phyloP scores from a whole-genome alignment of 2,113 vertebrate genomes.

The Hippocampus abdominalis region DNA sequence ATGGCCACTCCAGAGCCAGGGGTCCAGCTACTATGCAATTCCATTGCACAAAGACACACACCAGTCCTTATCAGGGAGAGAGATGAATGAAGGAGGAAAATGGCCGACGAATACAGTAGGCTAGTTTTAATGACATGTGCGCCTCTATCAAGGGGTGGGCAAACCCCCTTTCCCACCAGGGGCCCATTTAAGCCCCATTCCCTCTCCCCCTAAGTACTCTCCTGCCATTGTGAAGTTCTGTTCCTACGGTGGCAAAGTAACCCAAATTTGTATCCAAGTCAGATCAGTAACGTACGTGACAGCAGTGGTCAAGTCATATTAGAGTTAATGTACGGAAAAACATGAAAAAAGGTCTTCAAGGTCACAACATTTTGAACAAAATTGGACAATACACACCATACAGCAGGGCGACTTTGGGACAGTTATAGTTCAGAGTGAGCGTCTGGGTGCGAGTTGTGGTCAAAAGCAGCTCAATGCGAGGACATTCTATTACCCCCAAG shows the following conservation, averaged over 20 bases:
- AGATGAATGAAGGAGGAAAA: slow-evolving; percentile 46
- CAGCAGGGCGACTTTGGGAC: too few species aligned
- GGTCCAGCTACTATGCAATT: slow-evolving; percentile 60
- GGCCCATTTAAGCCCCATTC: too few species aligned
- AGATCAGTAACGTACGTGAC: neutral
- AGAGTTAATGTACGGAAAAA: neutral
- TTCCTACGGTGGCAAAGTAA: too few species aligned
- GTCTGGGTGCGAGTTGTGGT: neutral
- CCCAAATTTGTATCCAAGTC: neutral
- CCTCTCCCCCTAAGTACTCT: too few species aligned
- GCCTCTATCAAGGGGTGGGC: neutral
- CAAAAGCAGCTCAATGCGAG: neutral
- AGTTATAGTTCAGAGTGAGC: neutral
- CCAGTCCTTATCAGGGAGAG: slow-evolving; percentile 55
- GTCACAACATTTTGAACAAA: neutral
- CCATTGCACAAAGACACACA: slow-evolving; percentile 65
- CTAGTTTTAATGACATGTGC: neutral
- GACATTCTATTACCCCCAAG: neutral
- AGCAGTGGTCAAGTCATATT: neutral
- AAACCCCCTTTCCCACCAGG: neutral
- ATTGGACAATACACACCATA: neutral
- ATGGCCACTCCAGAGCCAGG: slow-evolving; percentile 62
- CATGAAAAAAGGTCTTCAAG: too few species aligned
- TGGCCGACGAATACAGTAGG: slow-evolving; percentile 4
- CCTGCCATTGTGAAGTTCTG: too few species aligned